Conservation (phyloP, 2,888 invertebrate genomes). For the Cacoxenus indagator region DNA sequence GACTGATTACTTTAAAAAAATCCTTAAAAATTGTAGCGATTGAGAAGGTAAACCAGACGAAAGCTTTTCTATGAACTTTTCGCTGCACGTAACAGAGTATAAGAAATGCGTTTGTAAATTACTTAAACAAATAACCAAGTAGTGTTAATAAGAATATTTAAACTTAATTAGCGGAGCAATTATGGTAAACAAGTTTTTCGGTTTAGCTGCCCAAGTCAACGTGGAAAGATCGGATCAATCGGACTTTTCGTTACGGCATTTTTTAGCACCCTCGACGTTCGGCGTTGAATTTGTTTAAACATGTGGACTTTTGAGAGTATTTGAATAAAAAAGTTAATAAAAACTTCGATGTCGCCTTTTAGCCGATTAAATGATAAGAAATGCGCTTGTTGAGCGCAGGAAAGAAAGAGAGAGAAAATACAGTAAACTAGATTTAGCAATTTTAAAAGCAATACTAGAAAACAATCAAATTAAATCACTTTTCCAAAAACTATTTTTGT, state of each 20-base stretch:
- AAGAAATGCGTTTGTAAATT: neutral
- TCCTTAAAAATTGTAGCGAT: neutral
- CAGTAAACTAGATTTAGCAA: constrained; percentile 13
- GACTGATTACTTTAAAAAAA: constrained; percentile 40
- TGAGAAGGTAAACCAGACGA: neutral
- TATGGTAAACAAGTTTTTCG: too few species aligned
- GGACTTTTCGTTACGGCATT: too few species aligned
- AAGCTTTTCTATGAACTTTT: neutral
- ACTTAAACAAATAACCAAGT: neutral
- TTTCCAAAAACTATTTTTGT: neutral
- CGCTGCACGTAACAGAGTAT: neutral
- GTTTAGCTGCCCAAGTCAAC: too few species aligned
- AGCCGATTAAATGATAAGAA: neutral
- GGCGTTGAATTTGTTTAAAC: constrained; percentile 28
- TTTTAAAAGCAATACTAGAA: constrained; percentile 46
- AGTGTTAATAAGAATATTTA: neutral
- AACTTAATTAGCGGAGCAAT: neutral
- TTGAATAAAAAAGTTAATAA: neutral
- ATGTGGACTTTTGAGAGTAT: constrained; percentile 25
- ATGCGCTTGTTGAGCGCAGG: neutral
- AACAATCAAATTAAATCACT: constrained; percentile 38
- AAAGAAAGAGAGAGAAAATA: neutral
- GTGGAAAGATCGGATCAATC: too few species aligned
- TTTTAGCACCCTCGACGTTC: too few species aligned
- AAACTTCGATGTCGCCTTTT: constrained; percentile 14